These are phyloP conservation scores for Clarias batrachus DNA, from an alignment of 2,113 vertebrate species.

Conservation along the genomic window DNA sequence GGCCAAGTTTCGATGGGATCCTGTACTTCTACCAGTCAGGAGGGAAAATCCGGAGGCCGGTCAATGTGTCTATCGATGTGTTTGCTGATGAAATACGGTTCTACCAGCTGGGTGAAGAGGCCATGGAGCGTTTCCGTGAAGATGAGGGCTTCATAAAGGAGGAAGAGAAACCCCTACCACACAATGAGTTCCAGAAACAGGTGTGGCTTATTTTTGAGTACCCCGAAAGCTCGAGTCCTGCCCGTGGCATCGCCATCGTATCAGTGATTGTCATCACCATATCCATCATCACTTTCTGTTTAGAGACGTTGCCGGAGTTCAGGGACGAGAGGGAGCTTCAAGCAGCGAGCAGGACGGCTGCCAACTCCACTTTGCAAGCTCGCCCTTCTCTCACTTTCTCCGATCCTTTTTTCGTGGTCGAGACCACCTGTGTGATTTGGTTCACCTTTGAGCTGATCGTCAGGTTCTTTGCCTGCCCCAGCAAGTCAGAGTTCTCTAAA, in stretches of 20 bases:
- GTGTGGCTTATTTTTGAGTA: slow-evolving; percentile 99
- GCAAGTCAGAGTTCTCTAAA: slow-evolving; percentile 90
- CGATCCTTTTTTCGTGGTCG: slow-evolving; percentile 93
- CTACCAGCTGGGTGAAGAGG: slow-evolving; percentile 91
- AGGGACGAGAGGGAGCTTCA: slow-evolving; percentile 84
- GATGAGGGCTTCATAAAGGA: slow-evolving; percentile 94
- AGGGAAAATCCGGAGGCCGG: slow-evolving; percentile 87
- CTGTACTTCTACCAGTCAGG: slow-evolving; percentile 96
- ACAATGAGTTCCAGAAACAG: slow-evolving; percentile 89
- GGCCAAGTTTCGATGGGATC: slow-evolving; percentile 94
- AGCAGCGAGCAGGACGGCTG: slow-evolving; percentile 62
- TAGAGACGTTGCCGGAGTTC: slow-evolving; percentile 95
- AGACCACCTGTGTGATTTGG: slow-evolving; percentile 97
- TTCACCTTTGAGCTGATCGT: slow-evolving; percentile 96
- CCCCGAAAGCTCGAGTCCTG: slow-evolving; percentile 89
- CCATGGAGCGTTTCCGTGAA: slow-evolving; percentile 89
- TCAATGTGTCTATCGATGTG: slow-evolving; percentile 92
- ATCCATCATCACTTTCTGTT: slow-evolving; percentile 94
- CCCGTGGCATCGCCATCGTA: slow-evolving; percentile 90
- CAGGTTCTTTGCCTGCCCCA: slow-evolving; percentile 92
- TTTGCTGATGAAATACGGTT: slow-evolving; percentile 94
- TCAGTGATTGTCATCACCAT: slow-evolving; percentile 95
- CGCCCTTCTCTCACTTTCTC: slow-evolving; percentile 78
- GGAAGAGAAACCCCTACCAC: slow-evolving; percentile 87
- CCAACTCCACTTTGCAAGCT: slow-evolving; percentile 67